Evolutionary conservation across 1,140 invertebrate genomes (phyloP), one percentile per base, ranked within the genome.

Genomic region (Drosophila nikananu): DNA sequence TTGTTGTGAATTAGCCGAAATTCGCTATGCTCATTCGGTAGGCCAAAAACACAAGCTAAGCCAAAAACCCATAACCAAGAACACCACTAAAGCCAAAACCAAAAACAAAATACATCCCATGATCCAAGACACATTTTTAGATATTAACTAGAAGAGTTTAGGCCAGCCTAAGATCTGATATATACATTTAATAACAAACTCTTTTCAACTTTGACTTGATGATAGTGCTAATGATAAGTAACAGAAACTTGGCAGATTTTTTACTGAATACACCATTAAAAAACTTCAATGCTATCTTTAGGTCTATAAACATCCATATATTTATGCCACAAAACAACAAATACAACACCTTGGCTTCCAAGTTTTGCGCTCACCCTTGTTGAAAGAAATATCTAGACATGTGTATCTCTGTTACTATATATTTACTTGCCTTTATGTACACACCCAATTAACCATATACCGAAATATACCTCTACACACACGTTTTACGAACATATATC

Each of bases 1-100:
- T 93, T 93, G 92, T 93, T 93, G 92, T 92, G 91, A 93, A 91
- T 93, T 92, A 92, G 92, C 89, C 64, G 91, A 93, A 91, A 92
- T 93, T 91, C 91, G 91, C 81, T 93, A 91, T 89, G 80, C 91
- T 86, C 86, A 93, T 91, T 92, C 92, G 92, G 92, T 93, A 93
- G 92, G 92, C 86, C 80, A 83, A 91, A 78, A 81, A 80, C 70
- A 86, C 82, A 86, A 86, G 74, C 78, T 74, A 82, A 79, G 76
- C 81, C 77, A 84, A 81, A 81, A 68, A 66, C 54, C 64, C 61
- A 59, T 73, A 73, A 68, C 42, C 44, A 71, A 71, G 60, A 48
- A 17, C 55, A 59, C 59, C 52, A 57, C 23, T 30, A 49, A 76
- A 37, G 23, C 52, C 21, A 55, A 37, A 15, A 54, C 9, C 35